A percentile compares a stretch with the other conserved stretches of the same genome.
Conservation (phyloP, 2,888 invertebrate genomes). For the Sphaerophoria taeniata region DNA sequence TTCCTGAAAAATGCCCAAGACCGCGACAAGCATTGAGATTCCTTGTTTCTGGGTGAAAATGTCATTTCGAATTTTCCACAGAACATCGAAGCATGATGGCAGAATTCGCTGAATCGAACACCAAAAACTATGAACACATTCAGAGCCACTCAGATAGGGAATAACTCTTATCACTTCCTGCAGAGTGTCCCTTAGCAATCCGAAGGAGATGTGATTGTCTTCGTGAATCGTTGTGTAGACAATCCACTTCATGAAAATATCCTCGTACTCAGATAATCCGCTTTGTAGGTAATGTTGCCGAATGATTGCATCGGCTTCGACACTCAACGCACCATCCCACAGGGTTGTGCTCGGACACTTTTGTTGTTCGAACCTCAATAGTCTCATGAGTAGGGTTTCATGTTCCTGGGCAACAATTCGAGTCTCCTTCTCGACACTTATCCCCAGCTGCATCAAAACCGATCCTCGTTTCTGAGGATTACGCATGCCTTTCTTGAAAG, state of each 20-base stretch:
- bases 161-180: constrained; percentile 88
- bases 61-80: constrained; percentile 90
- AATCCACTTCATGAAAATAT: constrained; percentile 90
- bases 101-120: constrained; percentile 90
- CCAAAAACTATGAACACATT: constrained; percentile 90
- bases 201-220: constrained; percentile 92
- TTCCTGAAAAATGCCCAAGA: constrained; percentile 88
- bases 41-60: constrained; percentile 88
- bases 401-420: constrained; percentile 94
- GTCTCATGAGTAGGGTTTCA: constrained; percentile 89
- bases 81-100: constrained; percentile 89
- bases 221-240: constrained; percentile 91
- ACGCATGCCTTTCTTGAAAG: constrained; percentile 91
- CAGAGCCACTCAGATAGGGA: constrained; percentile 84
- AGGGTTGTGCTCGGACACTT: constrained; percentile 88
- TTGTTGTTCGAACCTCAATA: constrained; percentile 91
- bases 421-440: constrained; percentile 93
- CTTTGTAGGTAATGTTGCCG: constrained; percentile 98
- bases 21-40: constrained; percentile 88
- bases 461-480: constrained; percentile 92
- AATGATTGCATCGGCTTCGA: constrained; percentile 92
- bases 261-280: constrained; percentile 89
- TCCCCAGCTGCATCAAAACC: constrained; percentile 91
- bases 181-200: constrained; percentile 89
- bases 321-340: constrained; percentile 94